These are phyloP conservation scores for Drosophila ananassae DNA, from an alignment of 1,140 invertebrate genomes.

Conservation along the genomic window DNA sequence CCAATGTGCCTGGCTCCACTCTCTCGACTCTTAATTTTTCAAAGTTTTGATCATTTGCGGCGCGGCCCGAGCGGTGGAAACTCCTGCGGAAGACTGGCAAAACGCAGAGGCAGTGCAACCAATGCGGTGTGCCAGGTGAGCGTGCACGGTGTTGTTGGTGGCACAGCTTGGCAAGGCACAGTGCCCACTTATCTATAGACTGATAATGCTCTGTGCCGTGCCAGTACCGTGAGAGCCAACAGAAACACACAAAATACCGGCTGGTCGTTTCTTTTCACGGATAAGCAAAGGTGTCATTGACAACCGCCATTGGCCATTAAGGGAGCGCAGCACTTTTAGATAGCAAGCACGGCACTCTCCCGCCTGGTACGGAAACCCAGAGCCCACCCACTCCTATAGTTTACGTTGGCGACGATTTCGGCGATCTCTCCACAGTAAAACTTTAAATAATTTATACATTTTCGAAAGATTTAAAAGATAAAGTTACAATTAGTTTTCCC, in stretches of 20 bases:
- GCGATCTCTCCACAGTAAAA: not conserved
- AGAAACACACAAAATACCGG: constrained; percentile 18
- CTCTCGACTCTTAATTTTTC: not conserved
- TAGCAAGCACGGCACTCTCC: not conserved
- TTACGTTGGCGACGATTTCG: not conserved
- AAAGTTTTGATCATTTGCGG: constrained; percentile 5
- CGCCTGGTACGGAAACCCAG: not conserved
- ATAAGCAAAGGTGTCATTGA: constrained; percentile 28
- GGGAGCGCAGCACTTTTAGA: not conserved
- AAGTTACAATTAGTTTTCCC: not conserved
- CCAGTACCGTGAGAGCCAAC: constrained; percentile 26
- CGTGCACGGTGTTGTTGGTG: constrained; percentile 21
- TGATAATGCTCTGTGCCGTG: constrained; percentile 41
- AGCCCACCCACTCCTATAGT: not conserved
- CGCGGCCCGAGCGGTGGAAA: constrained; percentile 42
- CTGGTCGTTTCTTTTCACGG: constrained; percentile 34
- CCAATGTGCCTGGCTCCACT: constrained; percentile 19
- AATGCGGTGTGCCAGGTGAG: constrained; percentile 7
- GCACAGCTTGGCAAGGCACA: constrained; percentile 21
- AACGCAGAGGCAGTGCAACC: constrained; percentile 24
- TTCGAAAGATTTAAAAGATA: not conserved
- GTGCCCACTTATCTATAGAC: constrained; percentile 50
- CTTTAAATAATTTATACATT: not conserved
- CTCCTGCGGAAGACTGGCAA: constrained; percentile 60
- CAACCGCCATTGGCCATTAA: constrained; percentile 1